These are phyloP conservation scores for Salvelinus fontinalis DNA, from an alignment of 2,113 vertebrate species.

Conservation along the genomic window DNA sequence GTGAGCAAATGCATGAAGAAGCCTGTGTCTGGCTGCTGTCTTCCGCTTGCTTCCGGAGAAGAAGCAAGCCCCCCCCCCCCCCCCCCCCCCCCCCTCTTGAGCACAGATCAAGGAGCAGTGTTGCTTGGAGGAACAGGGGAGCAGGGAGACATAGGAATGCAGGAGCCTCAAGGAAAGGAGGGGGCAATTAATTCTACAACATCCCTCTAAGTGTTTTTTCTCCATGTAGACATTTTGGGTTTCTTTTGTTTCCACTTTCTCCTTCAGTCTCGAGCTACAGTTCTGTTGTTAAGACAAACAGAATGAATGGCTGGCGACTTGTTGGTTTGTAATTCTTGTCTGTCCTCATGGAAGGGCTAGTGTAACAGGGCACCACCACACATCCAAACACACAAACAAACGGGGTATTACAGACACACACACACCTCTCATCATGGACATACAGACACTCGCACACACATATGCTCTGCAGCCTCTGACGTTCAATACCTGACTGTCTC, in stretches of 20 bases:
- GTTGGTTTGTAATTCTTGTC: too few species aligned
- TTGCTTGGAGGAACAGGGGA: constrained; percentile 70
- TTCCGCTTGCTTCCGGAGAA: neutral
- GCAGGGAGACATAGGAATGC: constrained; percentile 69
- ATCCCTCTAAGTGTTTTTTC: constrained; percentile 44
- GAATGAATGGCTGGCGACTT: constrained; percentile 17
- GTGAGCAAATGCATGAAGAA: constrained; percentile 25
- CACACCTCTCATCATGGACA: constrained; percentile 19
- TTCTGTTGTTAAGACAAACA: constrained; percentile 49
- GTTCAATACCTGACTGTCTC: constrained; percentile 11
- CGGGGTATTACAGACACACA: constrained; percentile 35
- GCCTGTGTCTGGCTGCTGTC: constrained; percentile 6
- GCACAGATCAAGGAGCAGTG: constrained; percentile 70
- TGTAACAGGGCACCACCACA: neutral
- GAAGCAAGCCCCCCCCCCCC: too few species aligned
- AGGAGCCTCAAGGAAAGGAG: constrained; percentile 64
- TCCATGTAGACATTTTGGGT: constrained; percentile 44
- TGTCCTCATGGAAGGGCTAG: too few species aligned
- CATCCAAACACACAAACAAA: neutral
- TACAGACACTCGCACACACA: neutral
- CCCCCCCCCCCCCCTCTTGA: constrained; percentile 24
- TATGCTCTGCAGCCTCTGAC: neutral
- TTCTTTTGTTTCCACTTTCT: constrained; percentile 39
- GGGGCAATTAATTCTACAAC: constrained; percentile 65
- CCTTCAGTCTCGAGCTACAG: constrained; percentile 15